Evolutionary conservation across 2,888 invertebrate species (phyloP).

Genomic region (Anoncus sp.): DNA sequence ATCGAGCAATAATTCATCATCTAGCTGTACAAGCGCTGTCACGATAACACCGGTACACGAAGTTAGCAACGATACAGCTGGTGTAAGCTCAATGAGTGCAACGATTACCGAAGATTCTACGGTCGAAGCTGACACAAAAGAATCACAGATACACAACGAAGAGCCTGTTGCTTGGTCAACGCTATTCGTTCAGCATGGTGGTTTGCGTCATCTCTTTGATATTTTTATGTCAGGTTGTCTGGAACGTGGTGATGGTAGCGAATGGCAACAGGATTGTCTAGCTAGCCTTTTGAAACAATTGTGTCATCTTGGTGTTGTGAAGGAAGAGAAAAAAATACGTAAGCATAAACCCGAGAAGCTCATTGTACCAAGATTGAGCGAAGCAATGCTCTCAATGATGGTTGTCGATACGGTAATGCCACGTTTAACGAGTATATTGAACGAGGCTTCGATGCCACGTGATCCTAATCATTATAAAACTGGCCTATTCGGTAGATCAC

Average conservation of each 20-base stretch:
- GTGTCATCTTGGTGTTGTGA: slow-evolving; percentile 92
- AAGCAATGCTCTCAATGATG: slow-evolving; percentile 92
- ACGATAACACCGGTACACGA: slow-evolving; percentile 69
- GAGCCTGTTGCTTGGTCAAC: slow-evolving; percentile 87
- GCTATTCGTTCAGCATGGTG: slow-evolving; percentile 94
- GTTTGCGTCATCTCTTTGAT: slow-evolving; percentile 94
- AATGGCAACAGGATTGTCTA: slow-evolving; percentile 98
- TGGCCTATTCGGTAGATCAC: slow-evolving; percentile 96
- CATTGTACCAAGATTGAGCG: slow-evolving; percentile 89
- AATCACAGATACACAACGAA: slow-evolving; percentile 61
- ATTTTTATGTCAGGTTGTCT: slow-evolving; percentile 94
- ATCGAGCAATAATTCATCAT: slow-evolving; percentile 57
- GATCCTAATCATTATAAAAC: slow-evolving; percentile 95
- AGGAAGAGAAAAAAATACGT: slow-evolving; percentile 82
- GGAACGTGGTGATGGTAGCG: slow-evolving; percentile 90
- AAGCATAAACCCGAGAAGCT: slow-evolving; percentile 86
- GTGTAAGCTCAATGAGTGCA: slow-evolving; percentile 59
- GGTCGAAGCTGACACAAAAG: not conserved
- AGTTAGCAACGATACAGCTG: slow-evolving; percentile 65
- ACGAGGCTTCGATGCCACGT: slow-evolving; percentile 92
- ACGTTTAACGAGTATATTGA: slow-evolving; percentile 93
- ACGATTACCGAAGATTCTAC: slow-evolving; percentile 68
- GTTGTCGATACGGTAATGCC: slow-evolving; percentile 93
- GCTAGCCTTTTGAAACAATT: slow-evolving; percentile 94
- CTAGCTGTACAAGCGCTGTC: slow-evolving; percentile 60